Percentiles rank a stretch among this genome's conserved stretches.
phyloP scores from a whole-genome alignment of 2,113 vertebrate genomes.

The Lagopus leucura region DNA sequence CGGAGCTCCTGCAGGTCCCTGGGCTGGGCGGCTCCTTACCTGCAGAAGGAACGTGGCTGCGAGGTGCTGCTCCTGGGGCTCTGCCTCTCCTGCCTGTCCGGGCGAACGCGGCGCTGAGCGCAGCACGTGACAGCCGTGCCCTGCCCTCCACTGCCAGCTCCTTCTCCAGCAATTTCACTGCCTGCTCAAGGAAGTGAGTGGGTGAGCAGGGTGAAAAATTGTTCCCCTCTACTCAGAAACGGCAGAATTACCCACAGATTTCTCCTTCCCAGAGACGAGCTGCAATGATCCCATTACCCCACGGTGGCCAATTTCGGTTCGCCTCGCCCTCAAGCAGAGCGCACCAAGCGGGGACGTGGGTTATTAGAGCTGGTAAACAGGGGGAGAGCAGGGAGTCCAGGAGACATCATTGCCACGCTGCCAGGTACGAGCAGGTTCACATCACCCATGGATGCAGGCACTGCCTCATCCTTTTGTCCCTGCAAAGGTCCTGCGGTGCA shows the following conservation, averaged over 20 bases:
- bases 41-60: fast-evolving
- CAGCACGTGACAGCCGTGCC: not conserved
- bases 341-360: fast-evolving
- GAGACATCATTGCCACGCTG: fast-evolving
- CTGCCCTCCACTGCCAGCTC: not conserved
- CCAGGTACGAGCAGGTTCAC: fast-evolving
- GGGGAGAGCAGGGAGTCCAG: fast-evolving
- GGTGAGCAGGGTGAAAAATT: not conserved
- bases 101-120: not conserved
- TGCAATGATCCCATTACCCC: not conserved
- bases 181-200: not conserved
- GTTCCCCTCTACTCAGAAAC: not conserved
- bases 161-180: not conserved
- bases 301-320: not conserved
- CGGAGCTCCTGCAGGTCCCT: not conserved
- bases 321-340: not conserved
- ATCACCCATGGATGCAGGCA: fast-evolving
- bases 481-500: fast-evolving
- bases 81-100: not conserved
- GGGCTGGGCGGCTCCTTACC: not conserved
- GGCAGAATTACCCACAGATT: not conserved
- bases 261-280: not conserved
- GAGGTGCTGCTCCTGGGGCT: not conserved
- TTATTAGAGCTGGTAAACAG: fast-evolving
- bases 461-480: not conserved